phyloP scores from a whole-genome alignment of 2,888 invertebrate species.

The Laothoe populi region DNA sequence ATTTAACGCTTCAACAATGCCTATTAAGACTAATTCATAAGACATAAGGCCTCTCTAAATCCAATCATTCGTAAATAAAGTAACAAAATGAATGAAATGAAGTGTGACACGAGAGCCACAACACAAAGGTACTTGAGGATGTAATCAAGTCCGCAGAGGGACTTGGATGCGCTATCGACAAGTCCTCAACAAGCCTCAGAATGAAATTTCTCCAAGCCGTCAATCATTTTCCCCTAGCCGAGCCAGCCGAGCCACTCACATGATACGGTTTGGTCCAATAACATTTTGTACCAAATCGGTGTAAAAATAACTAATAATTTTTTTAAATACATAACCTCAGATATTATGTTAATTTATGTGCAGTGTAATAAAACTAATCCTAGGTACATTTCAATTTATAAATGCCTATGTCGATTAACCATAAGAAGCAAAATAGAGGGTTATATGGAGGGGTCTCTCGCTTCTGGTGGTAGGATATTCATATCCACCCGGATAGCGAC shows the following conservation, averaged over 20 bases:
- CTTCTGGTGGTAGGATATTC: too few relatives aligned
- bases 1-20: not conserved
- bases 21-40: constrained; percentile 11
- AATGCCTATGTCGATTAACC: too few relatives aligned
- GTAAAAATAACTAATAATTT: not conserved
- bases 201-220: constrained; percentile 81
- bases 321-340: too few relatives aligned
- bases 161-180: constrained; percentile 66
- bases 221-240: constrained; percentile 81
- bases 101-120: constrained; percentile 68
- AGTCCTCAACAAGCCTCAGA: constrained; percentile 82
- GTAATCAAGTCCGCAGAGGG: constrained; percentile 64
- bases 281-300: constrained; percentile 31
- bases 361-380: too few relatives aligned
- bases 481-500: too few relatives aligned
- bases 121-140: constrained; percentile 66
- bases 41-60: constrained; percentile 32
- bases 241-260: constrained; percentile 53
- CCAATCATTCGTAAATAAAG: constrained; percentile 19
- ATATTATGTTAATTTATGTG: too few relatives aligned
- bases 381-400: too few relatives aligned
- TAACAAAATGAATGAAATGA: constrained; percentile 70
- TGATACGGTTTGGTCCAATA: constrained; percentile 46
- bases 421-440: too few relatives aligned
- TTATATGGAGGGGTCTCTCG: too few relatives aligned